These are phyloP conservation scores for Ptilorrhoa leucosticta DNA, from an alignment of 2,113 vertebrate genomes.

Conservation along the genomic window DNA sequence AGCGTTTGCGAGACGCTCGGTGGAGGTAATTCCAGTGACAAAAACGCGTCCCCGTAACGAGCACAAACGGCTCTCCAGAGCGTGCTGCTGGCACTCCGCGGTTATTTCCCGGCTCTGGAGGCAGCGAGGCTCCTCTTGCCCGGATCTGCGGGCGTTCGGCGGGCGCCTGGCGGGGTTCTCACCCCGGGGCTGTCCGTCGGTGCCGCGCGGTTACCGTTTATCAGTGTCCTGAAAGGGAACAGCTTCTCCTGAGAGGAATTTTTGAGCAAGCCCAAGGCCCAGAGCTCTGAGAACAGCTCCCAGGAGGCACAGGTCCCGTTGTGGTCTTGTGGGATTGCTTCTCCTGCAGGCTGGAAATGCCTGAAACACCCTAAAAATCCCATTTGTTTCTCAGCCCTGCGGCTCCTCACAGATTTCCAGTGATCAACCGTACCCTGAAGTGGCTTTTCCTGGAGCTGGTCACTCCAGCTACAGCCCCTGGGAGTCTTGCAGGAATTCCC, in stretches of 20 bases:
- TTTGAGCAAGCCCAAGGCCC: neutral
- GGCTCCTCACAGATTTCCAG: too few species aligned
- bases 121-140: neutral
- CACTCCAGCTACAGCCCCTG: neutral
- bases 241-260: neutral
- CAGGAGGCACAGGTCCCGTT: neutral
- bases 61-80: neutral
- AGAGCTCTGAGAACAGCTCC: neutral
- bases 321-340: neutral
- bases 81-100: neutral
- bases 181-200: neutral
- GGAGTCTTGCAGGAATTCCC: neutral
- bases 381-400: neutral
- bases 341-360: neutral
- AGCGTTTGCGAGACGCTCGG: neutral
- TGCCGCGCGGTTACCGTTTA: rapidly evolving
- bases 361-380: neutral
- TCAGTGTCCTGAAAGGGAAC: neutral
- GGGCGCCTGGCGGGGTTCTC: neutral
- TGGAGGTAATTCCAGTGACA: neutral
- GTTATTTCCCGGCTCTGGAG: neutral
- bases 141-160: neutral
- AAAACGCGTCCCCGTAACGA: neutral
- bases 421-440: neutral
- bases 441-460: neutral